Evolutionary conservation across 2,888 invertebrate species (phyloP), one percentile per base, ranked within the genome.

Genomic region (Cerastis rubricosa): DNA sequence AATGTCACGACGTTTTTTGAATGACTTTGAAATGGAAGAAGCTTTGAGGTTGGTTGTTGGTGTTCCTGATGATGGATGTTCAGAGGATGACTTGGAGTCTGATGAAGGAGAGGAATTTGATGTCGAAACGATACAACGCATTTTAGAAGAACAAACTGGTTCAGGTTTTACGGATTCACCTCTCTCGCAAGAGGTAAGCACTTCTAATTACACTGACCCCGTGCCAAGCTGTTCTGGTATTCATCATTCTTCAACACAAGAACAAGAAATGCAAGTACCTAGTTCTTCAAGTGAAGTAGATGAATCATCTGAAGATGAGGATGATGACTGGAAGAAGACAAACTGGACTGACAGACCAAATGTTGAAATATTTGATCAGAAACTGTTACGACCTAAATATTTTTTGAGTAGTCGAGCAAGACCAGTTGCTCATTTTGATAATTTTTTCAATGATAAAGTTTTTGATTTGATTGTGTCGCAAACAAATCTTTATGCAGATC

Each of bases 301-400:
- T 25, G 67, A 73, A 73, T 66, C 73, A 59, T 73, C 66, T 54
- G 73, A 73, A 73, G 73, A 73, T 73, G 73, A 73, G 73, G 54
- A 73, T 73, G 73, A 73, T 66, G 71, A 71, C 71, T 71, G 71
- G 71, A 71, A 64, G 66, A 66, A 73, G 66, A 66, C 59, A 73
- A 54, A 65, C 54, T 66, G 73, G 73, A 73, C 66, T 73, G 73
- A 73, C 73, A 51, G 57, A 43, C 73, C 73, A 65, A 61, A 61
- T 61, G 59, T 59, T 70, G 45, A 70, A 12, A 59, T 61, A 59
- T 76, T 76, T 63, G 71, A 76, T 74, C 59, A 70, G 17, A 78
- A 69, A 65, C 25, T 70, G 25, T 54, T 78, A 54, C 45, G 49
- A 70, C 69, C 76, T 66, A 43, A 47, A 61, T 54, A 69, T 47